Evolutionary conservation across 1,140 invertebrate species (phyloP).

Genomic region (Chionoecetes opilio): DNA sequence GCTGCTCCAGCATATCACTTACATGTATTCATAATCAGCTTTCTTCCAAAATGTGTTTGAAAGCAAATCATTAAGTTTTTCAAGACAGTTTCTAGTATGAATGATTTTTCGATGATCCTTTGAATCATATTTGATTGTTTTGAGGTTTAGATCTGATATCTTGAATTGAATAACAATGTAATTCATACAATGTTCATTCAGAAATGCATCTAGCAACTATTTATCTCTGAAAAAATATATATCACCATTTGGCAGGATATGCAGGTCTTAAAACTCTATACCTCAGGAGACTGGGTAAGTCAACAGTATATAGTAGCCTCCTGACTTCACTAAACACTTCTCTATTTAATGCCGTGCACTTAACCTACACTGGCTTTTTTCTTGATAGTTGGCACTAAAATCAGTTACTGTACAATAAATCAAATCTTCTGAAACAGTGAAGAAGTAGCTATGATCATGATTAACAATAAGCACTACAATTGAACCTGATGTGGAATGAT

Average conservation of each 20-base stretch:
- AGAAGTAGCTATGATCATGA: background rate
- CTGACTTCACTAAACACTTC: background rate
- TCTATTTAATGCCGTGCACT: background rate
- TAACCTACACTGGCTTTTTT: background rate
- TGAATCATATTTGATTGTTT: background rate
- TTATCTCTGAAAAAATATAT: background rate
- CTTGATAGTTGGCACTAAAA: background rate
- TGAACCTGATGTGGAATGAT: background rate
- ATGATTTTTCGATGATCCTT: background rate
- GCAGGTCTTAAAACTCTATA: background rate
- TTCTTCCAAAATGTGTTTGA: background rate
- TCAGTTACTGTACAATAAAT: background rate
- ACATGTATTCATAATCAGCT: background rate
- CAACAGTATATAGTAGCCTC: background rate
- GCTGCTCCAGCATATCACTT: background rate
- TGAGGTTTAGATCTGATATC: background rate
- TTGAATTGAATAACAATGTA: background rate
- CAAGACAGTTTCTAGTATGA: background rate
- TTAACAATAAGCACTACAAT: background rate
- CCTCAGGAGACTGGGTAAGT: background rate
- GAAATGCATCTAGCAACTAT: background rate
- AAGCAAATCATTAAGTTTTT: background rate
- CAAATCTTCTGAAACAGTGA: background rate
- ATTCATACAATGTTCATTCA: no score
- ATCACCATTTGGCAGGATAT: conserved; percentile 19